These are phyloP conservation scores for Tigriopus japonicus DNA, from an alignment of 1,140 invertebrate species.

Conservation along the genomic window DNA sequence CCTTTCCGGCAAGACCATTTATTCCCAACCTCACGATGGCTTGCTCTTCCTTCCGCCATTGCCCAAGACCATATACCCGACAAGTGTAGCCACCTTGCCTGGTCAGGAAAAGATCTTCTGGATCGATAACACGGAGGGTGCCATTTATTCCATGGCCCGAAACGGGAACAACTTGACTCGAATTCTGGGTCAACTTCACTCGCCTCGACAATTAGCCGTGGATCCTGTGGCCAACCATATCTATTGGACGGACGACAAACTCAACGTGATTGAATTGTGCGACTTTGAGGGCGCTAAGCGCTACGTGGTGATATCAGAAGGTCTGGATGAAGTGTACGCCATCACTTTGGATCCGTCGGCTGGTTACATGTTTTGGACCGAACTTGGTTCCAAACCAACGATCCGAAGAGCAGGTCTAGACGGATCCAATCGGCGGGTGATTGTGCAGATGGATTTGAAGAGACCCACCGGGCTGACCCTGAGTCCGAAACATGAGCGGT, in stretches of 20 bases:
- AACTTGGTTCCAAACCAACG: constrained; percentile 28
- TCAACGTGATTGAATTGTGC: constrained; percentile 36
- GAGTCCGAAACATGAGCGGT: constrained; percentile 29
- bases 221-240: constrained; percentile 34
- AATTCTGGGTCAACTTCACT: constrained; percentile 34
- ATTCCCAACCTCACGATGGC: constrained; percentile 27
- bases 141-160: constrained; percentile 48
- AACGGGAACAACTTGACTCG: constrained; percentile 48
- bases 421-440: constrained; percentile 32
- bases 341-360: constrained; percentile 40
- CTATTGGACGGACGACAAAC: constrained; percentile 41
- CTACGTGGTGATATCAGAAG: constrained; percentile 30
- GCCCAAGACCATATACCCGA: constrained; percentile 38
- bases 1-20: constrained; percentile 38
- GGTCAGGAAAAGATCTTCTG: constrained; percentile 29
- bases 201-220: constrained; percentile 26
- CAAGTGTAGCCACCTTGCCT: constrained; percentile 52
- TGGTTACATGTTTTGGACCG: constrained; percentile 43
- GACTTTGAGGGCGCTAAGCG: constrained; percentile 29
- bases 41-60: constrained; percentile 52
- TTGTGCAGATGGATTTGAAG: constrained; percentile 31
- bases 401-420: constrained; percentile 36
- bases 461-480: constrained; percentile 38
- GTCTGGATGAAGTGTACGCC: constrained; percentile 30
- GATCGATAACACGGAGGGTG: constrained; percentile 50